Evolutionary conservation across 2,888 invertebrate species (phyloP), one percentile per base, ranked within the genome.

Genomic region (Hypsopygia costalis): DNA sequence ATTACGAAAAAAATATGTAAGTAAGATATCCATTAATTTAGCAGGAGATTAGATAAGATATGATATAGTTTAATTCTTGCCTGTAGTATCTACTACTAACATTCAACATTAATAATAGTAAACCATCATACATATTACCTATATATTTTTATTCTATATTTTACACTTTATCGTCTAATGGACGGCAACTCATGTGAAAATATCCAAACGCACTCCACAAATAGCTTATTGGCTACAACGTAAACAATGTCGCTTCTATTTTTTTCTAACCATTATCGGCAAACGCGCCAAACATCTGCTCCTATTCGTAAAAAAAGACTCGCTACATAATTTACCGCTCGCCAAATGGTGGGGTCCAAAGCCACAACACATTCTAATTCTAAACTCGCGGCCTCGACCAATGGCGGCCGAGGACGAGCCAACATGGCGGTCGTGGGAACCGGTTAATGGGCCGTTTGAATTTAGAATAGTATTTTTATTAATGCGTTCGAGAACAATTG

Each of bases 351-450:
- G 82, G 87, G 87, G 86, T 81, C 39, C 39, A 39, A 37, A 37
- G 36, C 36, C 36, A 25, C 81, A 79, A 82, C 79, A 78, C 79
- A 83, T 87, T 88, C 87, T 88, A 87, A 88, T 88, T 85, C 86
- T 86, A 86, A 83, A 81, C 83, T 70, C 64, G 66, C 57, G 81
- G 80, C 83, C 83, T 81, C 82, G 77, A 69, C 88, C 88, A 88
- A 88, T 88, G 68, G 80, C 82, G 74, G 77, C 69, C 86, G 83
- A 82, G 87, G 83, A 86, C 85, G 82, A 78, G 54, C 73, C 76
- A 87, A 82, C 76, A 87, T 87, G 88, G 87, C 87, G 79, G 78
- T 75, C 85, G 86, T 87, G 87, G 83, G 87, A 87, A 87, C 85
- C 85, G 81, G 83, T 85, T 88, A 81, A 86, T 86, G 79, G 85